Conservation (phyloP, 2,797 vertebrate species). For the Oceanodroma leucorhoa region DNA sequence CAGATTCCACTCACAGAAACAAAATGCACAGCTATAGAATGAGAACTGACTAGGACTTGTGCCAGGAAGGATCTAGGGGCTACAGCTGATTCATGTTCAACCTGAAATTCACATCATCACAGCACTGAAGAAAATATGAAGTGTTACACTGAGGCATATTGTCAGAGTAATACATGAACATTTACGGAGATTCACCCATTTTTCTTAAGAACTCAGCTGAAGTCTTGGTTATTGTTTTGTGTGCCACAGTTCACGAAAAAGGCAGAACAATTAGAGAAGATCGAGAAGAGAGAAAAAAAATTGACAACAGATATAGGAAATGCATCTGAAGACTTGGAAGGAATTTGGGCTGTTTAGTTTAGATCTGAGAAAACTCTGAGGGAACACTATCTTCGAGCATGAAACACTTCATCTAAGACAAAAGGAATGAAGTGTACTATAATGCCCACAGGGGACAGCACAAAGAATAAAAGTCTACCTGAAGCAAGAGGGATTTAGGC, state of each 20-base stretch:
- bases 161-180: not conserved
- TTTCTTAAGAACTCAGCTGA: not conserved
- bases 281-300: not conserved
- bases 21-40: not conserved
- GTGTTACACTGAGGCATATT: not conserved
- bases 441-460: not conserved
- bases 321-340: not conserved
- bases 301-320: not conserved
- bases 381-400: accelerated
- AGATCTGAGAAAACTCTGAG: not conserved
- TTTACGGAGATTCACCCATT: not conserved
- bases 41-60: not conserved
- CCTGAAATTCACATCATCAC: not conserved
- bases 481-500: not conserved
- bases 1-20: not conserved
- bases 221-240: not conserved
- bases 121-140: not conserved
- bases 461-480: not conserved
- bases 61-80: not conserved
- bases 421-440: not conserved
- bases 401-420: not conserved
- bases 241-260: not conserved
- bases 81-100: not conserved
- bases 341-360: not conserved
- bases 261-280: not conserved